Evolutionary conservation across 2,888 invertebrate species (phyloP), one percentile per base, ranked within the genome.

Genomic region (Noctua janthe): DNA sequence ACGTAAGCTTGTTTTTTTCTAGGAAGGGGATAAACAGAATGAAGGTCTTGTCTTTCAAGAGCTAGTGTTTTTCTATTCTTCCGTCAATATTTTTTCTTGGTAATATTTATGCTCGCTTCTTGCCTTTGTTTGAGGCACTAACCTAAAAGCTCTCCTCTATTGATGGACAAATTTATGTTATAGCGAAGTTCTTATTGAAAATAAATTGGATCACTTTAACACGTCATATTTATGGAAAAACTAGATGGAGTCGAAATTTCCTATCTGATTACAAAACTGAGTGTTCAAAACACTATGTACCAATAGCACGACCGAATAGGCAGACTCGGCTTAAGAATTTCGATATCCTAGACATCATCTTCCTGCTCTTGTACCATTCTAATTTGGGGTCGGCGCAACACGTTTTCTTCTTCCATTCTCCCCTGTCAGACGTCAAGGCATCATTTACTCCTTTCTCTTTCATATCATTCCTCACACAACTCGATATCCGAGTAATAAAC

Each of bases 1-100:
- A 80, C 78, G 80, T 76, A 74, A 86, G 39, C 69, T 59, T 49
- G 71, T 80, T 78, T 71, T 84, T 80, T 79, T 77, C 59, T 71
- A 72, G 7, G 29, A 74, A 76, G 23, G 7, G 15, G 59, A 64
- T 69, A 49, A 73, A 76, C 77, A 66, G 43, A 39, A 51, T 49
- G 29, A 54, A 81, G 71, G 83, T 56, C 64, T 74, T 75, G 15
- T 51, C 51, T 74, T 64, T 23, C 59, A 29, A 67, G 54, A 74
- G 64, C 43, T 4, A 59, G 17, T 62, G 47, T 64, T 80, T 72
- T 84, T 73, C 20, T 20, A n/a, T 39, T 59, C 10, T 71, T 17
- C 1, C 20, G 78, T 43, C 23, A 49, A 83, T 70, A 69, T 62
- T 54, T 43, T 51, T 17, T 66, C 49, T 49, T 39, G 29, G 10